Evolutionary conservation across 2,888 invertebrate species (phyloP).

Genomic region (Drosophila anomalata): DNA sequence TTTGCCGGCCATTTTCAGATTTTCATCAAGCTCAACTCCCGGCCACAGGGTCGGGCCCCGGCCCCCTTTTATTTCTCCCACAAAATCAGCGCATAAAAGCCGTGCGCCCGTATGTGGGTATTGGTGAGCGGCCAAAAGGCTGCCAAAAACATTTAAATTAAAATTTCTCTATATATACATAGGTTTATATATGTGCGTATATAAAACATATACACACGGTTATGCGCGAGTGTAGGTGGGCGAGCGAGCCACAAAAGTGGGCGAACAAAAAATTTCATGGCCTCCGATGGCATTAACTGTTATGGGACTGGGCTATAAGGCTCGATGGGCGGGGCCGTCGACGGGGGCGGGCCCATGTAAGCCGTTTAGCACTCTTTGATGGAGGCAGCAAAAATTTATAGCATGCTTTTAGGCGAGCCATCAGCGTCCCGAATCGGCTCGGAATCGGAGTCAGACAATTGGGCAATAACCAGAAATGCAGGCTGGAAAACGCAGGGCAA

Average conservation of each 20-base stretch:
- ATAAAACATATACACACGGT: constrained; percentile 6
- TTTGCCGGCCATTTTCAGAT: constrained; percentile 71
- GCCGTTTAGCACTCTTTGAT: constrained; percentile 77
- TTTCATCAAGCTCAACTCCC: constrained; percentile 62
- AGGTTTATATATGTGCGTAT: constrained; percentile 12
- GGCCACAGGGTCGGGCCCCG: constrained; percentile 27
- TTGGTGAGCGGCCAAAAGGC: constrained; percentile 54
- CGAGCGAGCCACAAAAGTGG: constrained; percentile 43
- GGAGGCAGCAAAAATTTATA: constrained; percentile 67
- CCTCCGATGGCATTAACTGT: constrained; percentile 67
- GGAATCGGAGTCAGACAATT: constrained; percentile 52
- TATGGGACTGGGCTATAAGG: constrained; percentile 41
- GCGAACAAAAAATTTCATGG: constrained; percentile 38
- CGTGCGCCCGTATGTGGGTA: constrained; percentile 53
- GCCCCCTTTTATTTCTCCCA: constrained; percentile 12
- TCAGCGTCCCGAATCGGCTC: constrained; percentile 22
- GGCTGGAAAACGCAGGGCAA: constrained; percentile 35
- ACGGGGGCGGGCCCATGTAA: constrained; percentile 54
- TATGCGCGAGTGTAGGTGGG: constrained; percentile 4
- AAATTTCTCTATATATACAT: constrained; percentile 50
- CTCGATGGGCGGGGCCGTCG: constrained; percentile 21
- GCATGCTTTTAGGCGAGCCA: constrained; percentile 54
- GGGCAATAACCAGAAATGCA: constrained; percentile 67
- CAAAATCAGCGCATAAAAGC: constrained; percentile 73
- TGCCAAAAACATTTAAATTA: constrained; percentile 79